Conservation (phyloP, 2,797 vertebrate species). For the Hypotaenidia okinawae region DNA sequence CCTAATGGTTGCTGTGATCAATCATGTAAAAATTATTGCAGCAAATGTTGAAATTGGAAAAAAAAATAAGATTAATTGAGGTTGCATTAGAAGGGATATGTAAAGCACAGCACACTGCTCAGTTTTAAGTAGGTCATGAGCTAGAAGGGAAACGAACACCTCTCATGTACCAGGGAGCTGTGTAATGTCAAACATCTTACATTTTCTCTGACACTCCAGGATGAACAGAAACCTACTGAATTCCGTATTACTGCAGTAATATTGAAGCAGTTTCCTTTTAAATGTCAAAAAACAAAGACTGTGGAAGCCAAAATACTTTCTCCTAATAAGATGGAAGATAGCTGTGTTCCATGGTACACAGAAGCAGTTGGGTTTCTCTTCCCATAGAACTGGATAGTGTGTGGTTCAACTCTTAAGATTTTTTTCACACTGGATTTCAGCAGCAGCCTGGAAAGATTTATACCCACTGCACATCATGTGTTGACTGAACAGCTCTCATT, state of each 20-base stretch:
- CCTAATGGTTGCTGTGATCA: conserved; percentile 20
- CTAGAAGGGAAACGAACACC: background rate
- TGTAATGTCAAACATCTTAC: background rate
- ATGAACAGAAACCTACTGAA: background rate
- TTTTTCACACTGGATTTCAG: background rate
- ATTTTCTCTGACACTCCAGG: background rate
- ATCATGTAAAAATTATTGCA: conserved; percentile 43
- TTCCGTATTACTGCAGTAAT: background rate
- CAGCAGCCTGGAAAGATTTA: background rate
- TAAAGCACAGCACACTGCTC: background rate
- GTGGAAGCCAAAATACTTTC: background rate
- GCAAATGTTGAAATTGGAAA: conserved; percentile 20
- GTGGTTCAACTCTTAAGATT: background rate
- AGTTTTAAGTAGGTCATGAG: background rate
- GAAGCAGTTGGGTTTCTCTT: background rate
- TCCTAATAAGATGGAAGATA: background rate
- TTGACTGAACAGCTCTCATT: background rate
- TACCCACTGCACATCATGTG: background rate
- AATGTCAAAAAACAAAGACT: background rate
- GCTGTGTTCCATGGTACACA: background rate
- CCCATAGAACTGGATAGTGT: background rate
- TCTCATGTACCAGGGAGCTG: background rate
- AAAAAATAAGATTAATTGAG: conserved; percentile 2
- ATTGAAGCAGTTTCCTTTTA: background rate
- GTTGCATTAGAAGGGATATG: background rate